Evolutionary conservation across 2,888 invertebrate species (phyloP).

Genomic region (Leptopilina myrica): DNA sequence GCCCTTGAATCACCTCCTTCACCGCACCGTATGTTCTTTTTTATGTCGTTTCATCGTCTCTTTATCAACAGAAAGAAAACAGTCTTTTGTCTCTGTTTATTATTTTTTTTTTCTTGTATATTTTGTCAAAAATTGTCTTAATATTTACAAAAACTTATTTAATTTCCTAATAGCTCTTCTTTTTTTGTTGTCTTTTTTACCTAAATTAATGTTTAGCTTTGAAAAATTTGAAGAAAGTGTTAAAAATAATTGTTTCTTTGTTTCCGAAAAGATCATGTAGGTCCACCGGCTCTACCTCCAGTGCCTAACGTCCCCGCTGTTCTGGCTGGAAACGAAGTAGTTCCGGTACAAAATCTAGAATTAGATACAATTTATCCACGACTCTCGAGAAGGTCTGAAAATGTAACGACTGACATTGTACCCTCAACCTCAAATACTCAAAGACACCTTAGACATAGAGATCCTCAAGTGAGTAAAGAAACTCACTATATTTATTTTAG

Average conservation of each 20-base stretch:
- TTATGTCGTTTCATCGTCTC: background rate
- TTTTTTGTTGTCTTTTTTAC: too few relatives aligned
- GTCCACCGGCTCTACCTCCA: slow-evolving; percentile 71
- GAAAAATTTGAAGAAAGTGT: too few relatives aligned
- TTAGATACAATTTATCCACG: slow-evolving; percentile 52
- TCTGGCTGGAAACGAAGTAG: slow-evolving; percentile 76
- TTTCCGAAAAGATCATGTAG: slow-evolving; percentile 46
- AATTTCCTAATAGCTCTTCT: too few relatives aligned
- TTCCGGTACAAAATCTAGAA: slow-evolving; percentile 58
- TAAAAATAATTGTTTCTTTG: slow-evolving; percentile 19
- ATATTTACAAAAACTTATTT: too few relatives aligned
- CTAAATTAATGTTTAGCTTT: too few relatives aligned
- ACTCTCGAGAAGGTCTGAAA: slow-evolving; percentile 50
- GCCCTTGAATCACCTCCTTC: slow-evolving; percentile 68
- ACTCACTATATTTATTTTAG: too few relatives aligned
- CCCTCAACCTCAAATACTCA: slow-evolving; percentile 72
- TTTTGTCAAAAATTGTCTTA: background rate
- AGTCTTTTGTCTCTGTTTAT: background rate
- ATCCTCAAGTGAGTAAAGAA: slow-evolving; percentile 63
- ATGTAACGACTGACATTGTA: slow-evolving; percentile 68
- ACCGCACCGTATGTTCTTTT: slow-evolving; percentile 65
- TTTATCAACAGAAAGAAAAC: slow-evolving; percentile 19
- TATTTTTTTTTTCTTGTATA: background rate
- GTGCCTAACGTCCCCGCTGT: slow-evolving; percentile 72
- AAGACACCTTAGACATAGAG: slow-evolving; percentile 68